Conservation (phyloP, 2,113 vertebrate genomes). For the Progne subis region DNA sequence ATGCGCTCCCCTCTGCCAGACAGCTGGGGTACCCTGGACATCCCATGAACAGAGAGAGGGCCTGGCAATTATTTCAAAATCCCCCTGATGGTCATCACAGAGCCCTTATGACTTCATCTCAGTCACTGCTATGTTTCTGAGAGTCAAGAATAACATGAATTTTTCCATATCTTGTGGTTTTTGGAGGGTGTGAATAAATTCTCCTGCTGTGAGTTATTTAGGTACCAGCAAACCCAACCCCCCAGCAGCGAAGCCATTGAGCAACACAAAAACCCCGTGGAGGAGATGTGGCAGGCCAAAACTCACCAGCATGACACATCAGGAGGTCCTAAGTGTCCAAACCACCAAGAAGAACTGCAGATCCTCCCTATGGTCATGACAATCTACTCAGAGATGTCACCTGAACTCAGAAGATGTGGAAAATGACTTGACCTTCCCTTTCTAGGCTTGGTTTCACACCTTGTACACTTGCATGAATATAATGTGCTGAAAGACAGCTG, state of each 20-base stretch:
- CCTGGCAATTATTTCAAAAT: constrained; percentile 54
- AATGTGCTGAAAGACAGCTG: background rate
- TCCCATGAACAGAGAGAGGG: constrained; percentile 1
- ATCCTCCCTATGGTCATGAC: accelerated
- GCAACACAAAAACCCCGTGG: background rate
- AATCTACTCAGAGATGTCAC: background rate
- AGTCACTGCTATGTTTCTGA: constrained; percentile 54
- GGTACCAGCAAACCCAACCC: constrained; percentile 48
- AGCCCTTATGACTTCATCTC: constrained; percentile 73
- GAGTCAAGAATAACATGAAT: constrained; percentile 68
- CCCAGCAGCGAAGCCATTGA: background rate
- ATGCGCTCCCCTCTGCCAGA: background rate
- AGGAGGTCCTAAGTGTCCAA: background rate
- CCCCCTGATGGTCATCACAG: constrained; percentile 56
- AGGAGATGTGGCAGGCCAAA: background rate
- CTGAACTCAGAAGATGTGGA: background rate
- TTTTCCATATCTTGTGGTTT: constrained; percentile 76
- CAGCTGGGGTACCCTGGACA: constrained; percentile 42
- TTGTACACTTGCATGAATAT: accelerated
- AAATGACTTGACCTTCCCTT: background rate
- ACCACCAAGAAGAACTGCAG: background rate
- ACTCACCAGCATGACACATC: background rate
- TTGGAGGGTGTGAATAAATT: constrained; percentile 72
- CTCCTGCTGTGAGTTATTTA: constrained; percentile 60
- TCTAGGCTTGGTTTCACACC: accelerated